Evolutionary conservation across 2,113 vertebrate genomes (phyloP).

Genomic region (Polyodon spathula): DNA sequence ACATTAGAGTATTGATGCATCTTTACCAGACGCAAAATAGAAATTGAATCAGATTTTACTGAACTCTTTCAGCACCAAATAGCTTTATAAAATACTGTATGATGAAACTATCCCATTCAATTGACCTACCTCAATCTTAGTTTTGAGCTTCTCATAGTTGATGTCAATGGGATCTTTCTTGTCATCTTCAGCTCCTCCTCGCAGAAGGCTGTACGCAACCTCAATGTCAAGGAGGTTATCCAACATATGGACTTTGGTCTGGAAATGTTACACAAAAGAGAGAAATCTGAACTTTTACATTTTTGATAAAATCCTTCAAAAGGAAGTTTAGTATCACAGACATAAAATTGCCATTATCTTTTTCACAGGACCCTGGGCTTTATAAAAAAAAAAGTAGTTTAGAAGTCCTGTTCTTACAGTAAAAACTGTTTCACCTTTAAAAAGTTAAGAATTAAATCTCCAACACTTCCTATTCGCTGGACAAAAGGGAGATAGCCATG

Average conservation of each 20-base stretch:
- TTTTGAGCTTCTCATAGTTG: conserved; percentile 95
- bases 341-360: no score
- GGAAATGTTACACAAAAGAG: conserved; percentile 1
- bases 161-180: conserved; percentile 90
- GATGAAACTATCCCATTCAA: not conserved
- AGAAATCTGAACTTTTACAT: not conserved
- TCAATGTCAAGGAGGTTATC: conserved; percentile 97
- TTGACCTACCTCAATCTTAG: conserved; percentile 76
- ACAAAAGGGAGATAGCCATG: not conserved
- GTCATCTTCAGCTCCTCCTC: conserved; percentile 80
- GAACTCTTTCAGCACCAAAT: no score
- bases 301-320: no score
- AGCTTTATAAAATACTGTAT: not conserved
- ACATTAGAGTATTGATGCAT: not conserved
- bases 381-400: no score
- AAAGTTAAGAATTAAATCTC: not conserved
- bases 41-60: no score
- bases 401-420: no score
- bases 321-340: no score
- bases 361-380: no score
- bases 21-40: no score
- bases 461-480: no score
- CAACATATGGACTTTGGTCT: conserved; percentile 96
- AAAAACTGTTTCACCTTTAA: not conserved
- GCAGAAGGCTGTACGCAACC: conserved; percentile 92